Percentiles rank a stretch among this genome's conserved stretches.
Evolutionary conservation across 23 tunicate species (phyloP).

Genomic region (Aplidium turbinatum): DNA sequence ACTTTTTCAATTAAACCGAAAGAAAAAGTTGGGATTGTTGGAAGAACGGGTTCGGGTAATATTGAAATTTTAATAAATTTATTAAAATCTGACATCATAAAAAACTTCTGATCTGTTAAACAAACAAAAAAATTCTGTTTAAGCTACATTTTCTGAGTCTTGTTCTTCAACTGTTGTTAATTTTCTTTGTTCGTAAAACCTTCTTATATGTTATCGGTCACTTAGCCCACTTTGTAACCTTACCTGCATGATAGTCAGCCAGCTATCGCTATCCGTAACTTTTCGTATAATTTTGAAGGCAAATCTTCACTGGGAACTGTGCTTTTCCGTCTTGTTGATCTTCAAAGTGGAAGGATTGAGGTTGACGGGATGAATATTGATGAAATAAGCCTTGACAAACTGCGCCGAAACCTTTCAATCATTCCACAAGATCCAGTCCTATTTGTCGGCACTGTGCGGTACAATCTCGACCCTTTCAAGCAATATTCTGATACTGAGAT

Average conservation of each 20-base stretch:
- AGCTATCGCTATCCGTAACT: too few species aligned
- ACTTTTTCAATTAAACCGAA: slow-evolving; percentile 51
- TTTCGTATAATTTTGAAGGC: slow-evolving; percentile 42
- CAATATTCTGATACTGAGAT: slow-evolving; percentile 83
- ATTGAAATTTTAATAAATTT: too few species aligned
- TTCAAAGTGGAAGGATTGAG: slow-evolving; percentile 47
- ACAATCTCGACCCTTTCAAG: slow-evolving; percentile 85
- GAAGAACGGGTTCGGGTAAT: slow-evolving; percentile 92
- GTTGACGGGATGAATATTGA: slow-evolving; percentile 60
- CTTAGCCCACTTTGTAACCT: too few species aligned
- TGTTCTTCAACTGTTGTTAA: too few species aligned
- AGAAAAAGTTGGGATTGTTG: slow-evolving; percentile 94
- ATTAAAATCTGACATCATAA: too few species aligned
- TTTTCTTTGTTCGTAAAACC: too few species aligned
- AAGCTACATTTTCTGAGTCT: too few species aligned
- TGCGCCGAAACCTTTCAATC: slow-evolving; percentile 69
- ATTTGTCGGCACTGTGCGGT: slow-evolving; percentile 88
- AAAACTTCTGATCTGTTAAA: too few species aligned
- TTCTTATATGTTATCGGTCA: too few species aligned
- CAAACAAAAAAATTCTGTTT: too few species aligned
- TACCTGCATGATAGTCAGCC: too few species aligned
- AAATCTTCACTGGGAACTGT: slow-evolving; percentile 80
- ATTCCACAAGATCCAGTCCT: slow-evolving; percentile 95
- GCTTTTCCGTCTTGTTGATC: slow-evolving; percentile 66
- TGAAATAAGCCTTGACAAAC: slow-evolving; percentile 40